These are phyloP conservation scores for Palythoa caribaeorum DNA, from an alignment of 92 coral and sea anemone species.

Conservation along the genomic window DNA sequence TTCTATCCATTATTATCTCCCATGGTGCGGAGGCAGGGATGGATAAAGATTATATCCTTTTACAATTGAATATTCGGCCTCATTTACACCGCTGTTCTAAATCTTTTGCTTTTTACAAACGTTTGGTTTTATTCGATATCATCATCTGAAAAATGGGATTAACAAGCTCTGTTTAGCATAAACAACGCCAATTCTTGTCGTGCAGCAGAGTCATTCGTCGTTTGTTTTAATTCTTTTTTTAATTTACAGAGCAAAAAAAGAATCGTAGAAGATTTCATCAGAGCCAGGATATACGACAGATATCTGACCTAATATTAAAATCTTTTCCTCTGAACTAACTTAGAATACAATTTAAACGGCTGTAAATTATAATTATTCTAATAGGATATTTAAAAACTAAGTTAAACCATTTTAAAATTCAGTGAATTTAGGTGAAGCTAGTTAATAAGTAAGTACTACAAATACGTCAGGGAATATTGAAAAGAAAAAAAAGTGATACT, in stretches of 20 bases:
- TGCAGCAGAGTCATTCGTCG: background rate
- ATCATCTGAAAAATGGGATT: background rate
- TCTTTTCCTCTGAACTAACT: background rate
- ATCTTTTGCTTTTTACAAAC: constrained; percentile 19
- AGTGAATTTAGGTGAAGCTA: background rate
- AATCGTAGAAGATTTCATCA: too few species aligned
- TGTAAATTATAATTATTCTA: background rate
- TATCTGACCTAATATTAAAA: too few species aligned
- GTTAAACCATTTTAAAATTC: background rate
- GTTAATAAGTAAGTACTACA: background rate
- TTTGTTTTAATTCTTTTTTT: background rate
- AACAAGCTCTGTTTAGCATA: background rate
- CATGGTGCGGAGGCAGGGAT: too few species aligned
- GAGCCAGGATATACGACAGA: background rate
- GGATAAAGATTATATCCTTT: too few species aligned
- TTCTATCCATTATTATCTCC: too few species aligned
- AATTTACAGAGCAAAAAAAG: background rate
- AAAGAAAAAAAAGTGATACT: too few species aligned
- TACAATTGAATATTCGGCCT: too few species aligned
- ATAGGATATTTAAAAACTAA: background rate
- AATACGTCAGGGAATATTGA: background rate
- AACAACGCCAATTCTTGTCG: background rate
- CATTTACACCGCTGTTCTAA: too few species aligned
- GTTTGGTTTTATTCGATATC: background rate
- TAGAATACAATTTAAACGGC: background rate